Evolutionary conservation across 2,888 invertebrate genomes (phyloP).

Genomic region (Euplexia lucipara): DNA sequence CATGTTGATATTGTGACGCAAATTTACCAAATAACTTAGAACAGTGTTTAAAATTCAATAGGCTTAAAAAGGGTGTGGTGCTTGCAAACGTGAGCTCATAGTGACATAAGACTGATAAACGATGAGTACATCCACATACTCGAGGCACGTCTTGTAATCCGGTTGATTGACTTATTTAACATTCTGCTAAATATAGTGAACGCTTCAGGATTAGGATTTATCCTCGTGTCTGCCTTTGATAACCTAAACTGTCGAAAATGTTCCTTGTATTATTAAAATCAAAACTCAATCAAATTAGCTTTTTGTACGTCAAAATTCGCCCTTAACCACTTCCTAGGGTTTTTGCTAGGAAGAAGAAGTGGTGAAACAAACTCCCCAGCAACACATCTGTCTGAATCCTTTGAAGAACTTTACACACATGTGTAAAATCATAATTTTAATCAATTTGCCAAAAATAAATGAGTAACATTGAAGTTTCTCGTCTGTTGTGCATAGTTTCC

Average conservation of each 20-base stretch:
- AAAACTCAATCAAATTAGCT: too few species aligned
- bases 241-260: too few species aligned
- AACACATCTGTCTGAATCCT: too few species aligned
- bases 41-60: constrained; percentile 40
- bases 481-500: background rate
- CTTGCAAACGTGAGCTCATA: constrained; percentile 58
- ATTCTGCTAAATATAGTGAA: constrained; percentile 11
- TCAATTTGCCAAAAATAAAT: constrained; percentile 9
- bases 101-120: constrained; percentile 63
- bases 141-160: constrained; percentile 27
- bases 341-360: too few species aligned
- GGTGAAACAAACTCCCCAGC: too few species aligned
- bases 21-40: constrained; percentile 1
- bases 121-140: constrained; percentile 50
- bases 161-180: constrained; percentile 36
- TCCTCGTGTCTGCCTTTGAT: background rate
- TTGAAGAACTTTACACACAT: too few species aligned
- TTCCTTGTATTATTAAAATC: too few species aligned
- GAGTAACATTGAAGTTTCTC: constrained; percentile 8
- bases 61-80: constrained; percentile 59
- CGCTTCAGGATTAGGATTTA: background rate
- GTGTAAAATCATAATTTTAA: too few species aligned
- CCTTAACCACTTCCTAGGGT: too few species aligned
- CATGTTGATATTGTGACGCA: constrained; percentile 11
- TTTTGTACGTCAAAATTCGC: too few species aligned